phyloP scores from a whole-genome alignment of 1,140 invertebrate genomes.

The Apis cerana region DNA sequence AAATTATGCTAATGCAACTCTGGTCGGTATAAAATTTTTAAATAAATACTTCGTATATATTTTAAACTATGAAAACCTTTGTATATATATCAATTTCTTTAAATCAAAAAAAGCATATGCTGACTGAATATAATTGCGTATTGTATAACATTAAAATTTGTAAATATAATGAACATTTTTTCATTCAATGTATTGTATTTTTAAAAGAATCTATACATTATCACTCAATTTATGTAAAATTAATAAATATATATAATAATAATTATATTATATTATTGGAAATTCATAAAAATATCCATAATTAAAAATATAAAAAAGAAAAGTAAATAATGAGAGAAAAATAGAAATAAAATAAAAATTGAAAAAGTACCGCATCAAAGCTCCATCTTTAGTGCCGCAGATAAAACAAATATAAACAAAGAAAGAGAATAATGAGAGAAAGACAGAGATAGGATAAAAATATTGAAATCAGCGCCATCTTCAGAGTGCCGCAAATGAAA shows the following conservation, averaged over 20 bases:
- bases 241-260: conserved; percentile 14
- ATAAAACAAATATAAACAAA: no score
- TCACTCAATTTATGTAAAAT: conserved; percentile 11
- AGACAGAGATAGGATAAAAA: no score
- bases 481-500: no score
- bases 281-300: no score
- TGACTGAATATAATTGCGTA: conserved; percentile 28
- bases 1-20: neutral
- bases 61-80: conserved; percentile 23
- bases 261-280: neutral
- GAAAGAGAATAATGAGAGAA: no score
- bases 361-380: no score
- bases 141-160: conserved; percentile 31
- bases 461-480: no score
- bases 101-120: conserved; percentile 6
- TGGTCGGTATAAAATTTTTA: neutral
- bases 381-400: no score
- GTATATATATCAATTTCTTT: conserved; percentile 10
- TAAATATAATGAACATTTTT: conserved; percentile 45
- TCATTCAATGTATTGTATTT: conserved; percentile 33
- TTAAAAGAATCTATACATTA: conserved; percentile 25
- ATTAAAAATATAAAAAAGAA: no score
- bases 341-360: no score
- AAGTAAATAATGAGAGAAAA: no score
- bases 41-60: conserved; percentile 1